Evolutionary conservation across 2,797 vertebrate genomes (phyloP).

Genomic region (Sebastes kiyomatsui): DNA sequence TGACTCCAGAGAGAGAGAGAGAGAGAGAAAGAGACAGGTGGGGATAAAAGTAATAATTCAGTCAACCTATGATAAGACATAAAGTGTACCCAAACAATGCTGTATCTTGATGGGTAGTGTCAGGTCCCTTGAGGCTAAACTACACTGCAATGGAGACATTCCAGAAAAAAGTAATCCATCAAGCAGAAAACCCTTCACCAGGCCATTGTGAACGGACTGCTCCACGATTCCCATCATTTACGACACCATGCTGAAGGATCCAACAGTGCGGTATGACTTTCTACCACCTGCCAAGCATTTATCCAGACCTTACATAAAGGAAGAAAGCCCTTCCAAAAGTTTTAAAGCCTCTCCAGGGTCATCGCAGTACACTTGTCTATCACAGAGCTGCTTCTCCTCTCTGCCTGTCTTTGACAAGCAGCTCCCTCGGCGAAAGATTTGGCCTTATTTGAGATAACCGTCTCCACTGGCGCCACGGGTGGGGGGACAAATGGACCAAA

Average conservation of each 20-base stretch:
- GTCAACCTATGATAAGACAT: constrained; percentile 19
- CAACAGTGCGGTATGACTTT: neutral
- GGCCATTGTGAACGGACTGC: neutral
- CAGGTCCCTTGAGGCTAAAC: neutral
- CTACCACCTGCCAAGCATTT: neutral
- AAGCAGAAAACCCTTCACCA: neutral
- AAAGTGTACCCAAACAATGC: neutral
- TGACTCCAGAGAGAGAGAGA: neutral
- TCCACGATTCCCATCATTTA: neutral
- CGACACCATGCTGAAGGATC: neutral
- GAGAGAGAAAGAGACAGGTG: neutral
- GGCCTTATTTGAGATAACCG: constrained; percentile 48
- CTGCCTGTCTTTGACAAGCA: neutral
- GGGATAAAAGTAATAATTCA: constrained; percentile 28
- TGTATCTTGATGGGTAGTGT: constrained; percentile 6
- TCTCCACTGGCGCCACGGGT: constrained; percentile 12
- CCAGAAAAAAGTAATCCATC: neutral
- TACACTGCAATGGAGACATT: neutral
- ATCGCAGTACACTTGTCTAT: neutral
- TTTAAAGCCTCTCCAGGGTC: neutral
- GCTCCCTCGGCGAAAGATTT: constrained; percentile 16
- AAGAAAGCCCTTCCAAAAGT: neutral
- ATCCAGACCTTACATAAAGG: neutral
- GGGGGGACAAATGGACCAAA: constrained; percentile 18
- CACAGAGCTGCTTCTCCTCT: neutral